Percentiles rank a stretch among this genome's conserved stretches.
Conservation (phyloP, 2,797 vertebrate genomes). For the Acomys russatus region DNA sequence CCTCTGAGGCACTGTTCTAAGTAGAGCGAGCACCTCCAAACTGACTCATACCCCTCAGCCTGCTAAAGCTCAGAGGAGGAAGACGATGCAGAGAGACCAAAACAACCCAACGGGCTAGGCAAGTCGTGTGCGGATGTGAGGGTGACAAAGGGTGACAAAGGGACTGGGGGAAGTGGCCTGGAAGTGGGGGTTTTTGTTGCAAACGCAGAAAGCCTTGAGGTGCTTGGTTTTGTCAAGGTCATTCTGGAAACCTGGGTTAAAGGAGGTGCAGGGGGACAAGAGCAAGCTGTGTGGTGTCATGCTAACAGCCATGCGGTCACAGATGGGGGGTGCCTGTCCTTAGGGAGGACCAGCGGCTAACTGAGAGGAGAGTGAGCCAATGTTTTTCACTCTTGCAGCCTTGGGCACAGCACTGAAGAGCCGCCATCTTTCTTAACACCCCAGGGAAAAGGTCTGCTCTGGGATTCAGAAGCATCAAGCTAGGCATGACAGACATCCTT, state of each 20-base stretch:
- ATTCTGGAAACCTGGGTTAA: neutral
- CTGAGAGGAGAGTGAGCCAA: accelerated
- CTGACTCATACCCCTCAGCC: neutral
- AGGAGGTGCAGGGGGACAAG: neutral
- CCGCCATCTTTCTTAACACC: neutral
- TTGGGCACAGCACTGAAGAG: neutral
- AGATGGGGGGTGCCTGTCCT: neutral
- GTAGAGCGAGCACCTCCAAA: neutral
- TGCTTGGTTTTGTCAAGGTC: neutral
- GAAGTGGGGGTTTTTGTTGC: neutral
- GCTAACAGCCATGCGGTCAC: neutral
- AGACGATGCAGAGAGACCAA: neutral
- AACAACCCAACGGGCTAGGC: neutral
- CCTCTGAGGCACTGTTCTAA: neutral
- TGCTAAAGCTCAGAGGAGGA: neutral
- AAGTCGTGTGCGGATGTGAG: neutral
- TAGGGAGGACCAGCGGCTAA: neutral
- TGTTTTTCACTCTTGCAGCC: neutral
- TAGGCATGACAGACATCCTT: neutral
- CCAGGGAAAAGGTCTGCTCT: neutral
- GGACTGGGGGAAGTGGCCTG: accelerated
- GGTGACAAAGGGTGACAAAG: neutral
- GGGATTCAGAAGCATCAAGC: neutral
- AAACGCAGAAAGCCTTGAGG: neutral
- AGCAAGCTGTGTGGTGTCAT: accelerated